Evolutionary conservation across 2,113 vertebrate species (phyloP).

Genomic region (Diadophis punctatus): DNA sequence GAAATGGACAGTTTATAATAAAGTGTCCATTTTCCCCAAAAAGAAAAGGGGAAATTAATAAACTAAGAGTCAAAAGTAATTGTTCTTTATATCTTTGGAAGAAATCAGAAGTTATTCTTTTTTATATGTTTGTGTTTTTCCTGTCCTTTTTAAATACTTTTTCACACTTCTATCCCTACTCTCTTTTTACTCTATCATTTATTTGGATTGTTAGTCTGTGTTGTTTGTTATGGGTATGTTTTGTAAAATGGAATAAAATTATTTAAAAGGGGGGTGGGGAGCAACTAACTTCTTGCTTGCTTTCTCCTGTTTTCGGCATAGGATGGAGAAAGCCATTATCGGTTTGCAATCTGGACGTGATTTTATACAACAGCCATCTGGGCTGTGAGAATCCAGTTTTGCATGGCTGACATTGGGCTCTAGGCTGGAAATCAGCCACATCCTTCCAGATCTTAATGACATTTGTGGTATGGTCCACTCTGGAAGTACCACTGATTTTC

Average conservation of each 20-base stretch:
- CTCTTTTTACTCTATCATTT: background rate
- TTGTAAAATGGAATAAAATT: background rate
- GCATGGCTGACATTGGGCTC: background rate
- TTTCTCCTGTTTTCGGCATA: background rate
- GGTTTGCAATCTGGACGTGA: background rate
- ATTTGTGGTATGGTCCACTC: background rate
- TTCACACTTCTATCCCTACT: background rate
- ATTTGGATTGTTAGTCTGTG: background rate
- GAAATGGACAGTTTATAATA: background rate
- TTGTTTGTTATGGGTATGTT: background rate
- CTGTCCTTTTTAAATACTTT: background rate
- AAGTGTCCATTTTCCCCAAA: no score
- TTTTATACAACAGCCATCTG: background rate
- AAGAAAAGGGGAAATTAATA: background rate
- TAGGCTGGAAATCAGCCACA: background rate
- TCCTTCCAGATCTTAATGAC: background rate
- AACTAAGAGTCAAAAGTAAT: background rate
- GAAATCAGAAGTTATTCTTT: background rate
- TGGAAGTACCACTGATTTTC: background rate
- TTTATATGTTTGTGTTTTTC: background rate
- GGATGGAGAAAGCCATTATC: background rate
- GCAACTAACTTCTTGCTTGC: no score
- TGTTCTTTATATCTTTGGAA: background rate
- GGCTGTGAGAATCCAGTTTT: background rate
- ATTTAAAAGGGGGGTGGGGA: no score